These are phyloP conservation scores for Melopsittacus undulatus DNA, from an alignment of 2,797 vertebrate genomes.

Conservation along the genomic window DNA sequence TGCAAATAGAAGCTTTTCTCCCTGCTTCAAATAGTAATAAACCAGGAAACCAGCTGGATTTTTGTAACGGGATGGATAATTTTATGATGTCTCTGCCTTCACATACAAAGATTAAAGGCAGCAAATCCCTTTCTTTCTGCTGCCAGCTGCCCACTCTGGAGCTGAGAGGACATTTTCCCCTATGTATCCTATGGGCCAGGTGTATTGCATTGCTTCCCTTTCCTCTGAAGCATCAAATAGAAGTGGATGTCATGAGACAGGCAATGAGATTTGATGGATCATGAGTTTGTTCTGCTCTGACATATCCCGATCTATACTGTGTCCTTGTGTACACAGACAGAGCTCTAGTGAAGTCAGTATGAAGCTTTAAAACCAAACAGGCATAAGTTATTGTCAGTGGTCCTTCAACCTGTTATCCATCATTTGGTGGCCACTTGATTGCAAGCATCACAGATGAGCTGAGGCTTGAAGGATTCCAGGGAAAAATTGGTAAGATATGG, in stretches of 20 bases:
- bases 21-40: not conserved
- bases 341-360: not conserved
- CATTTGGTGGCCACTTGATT: not conserved
- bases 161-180: not conserved
- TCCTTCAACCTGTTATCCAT: constrained; percentile 7
- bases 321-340: not conserved
- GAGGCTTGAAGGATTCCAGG: not conserved
- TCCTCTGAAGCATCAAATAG: not conserved
- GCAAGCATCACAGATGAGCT: not conserved
- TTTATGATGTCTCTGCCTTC: not conserved
- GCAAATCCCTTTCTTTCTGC: not conserved
- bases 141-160: not conserved
- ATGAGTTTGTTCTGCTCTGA: not conserved
- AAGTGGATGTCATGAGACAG: not conserved
- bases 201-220: not conserved
- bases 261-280: not conserved
- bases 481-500: not conserved
- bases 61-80: not conserved
- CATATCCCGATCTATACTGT: not conserved
- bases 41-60: not conserved
- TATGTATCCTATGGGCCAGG: not conserved
- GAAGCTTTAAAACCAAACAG: not conserved
- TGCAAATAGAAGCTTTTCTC: not conserved
- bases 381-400: constrained; percentile 16
- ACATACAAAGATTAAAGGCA: not conserved